Base-by-base conservation (phyloP, 1,140 invertebrate species). In the Euborellia annulipes region DNA sequence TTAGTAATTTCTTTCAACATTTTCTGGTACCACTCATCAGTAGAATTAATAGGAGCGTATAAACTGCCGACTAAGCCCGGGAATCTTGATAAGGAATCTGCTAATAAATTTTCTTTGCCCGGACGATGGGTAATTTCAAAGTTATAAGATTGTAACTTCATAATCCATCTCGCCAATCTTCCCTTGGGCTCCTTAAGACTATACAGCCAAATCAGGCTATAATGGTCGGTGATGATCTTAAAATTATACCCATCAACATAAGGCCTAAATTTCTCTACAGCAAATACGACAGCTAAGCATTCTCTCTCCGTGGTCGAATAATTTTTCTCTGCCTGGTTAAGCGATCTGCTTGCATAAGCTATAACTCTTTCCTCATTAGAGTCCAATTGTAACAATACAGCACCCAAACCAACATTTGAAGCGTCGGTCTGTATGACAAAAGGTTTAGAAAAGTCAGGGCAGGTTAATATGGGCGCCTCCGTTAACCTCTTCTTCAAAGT, bases 361-460 rank as follows among this genome's bases (percentile, higher is more conserved):
- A 62, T 52, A 3, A 60, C 59, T 27, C 51, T 21, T 14, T 61
- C 58, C 43, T 54, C 51, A 1, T 42, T 52, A 13, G 48, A 34
- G 2, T 50, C 19, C 3, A 47, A 47, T 53, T 64, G 62, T 3
- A 55, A 59, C 18, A 66, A 43, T 0, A 64, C 55, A 2, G 53
- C 52, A 69, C 49, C 59, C 66, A 53, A 65, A 63, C 4, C 70
- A 68, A 30, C 61, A 64, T 40, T 70, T 65, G 46, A 63, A 65
- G 50, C 68, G 13, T 72, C 70, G 22, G 73, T 74, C 51, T 64
- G 72, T 27, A 72, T 71, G 67, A 70, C 72, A 61, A 64, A 66
- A 17, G 50, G 42, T 50, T 60, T 47, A 0, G 46, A 36, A 43
- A 61, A 62, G 45, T 63, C 53, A 1, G 63, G 61, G 36, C 60